A percentile compares a stretch with the other conserved stretches of the same genome.
Evolutionary conservation across 2,113 vertebrate species (phyloP).

Genomic region (Falcunculus frontatus): DNA sequence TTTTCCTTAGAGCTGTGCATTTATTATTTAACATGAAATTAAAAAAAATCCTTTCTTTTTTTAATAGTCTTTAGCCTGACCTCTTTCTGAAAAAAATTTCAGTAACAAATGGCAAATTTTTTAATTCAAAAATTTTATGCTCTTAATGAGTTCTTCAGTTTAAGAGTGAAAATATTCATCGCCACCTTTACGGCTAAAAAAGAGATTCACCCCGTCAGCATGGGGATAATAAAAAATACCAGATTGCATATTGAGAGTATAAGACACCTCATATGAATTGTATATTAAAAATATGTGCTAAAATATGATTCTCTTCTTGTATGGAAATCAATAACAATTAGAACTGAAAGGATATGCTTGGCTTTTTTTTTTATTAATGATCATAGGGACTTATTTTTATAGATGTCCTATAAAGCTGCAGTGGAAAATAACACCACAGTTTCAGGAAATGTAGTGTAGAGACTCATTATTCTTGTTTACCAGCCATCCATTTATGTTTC

Average conservation of each 20-base stretch:
- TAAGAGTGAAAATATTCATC: neutral
- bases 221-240: neutral
- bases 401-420: neutral
- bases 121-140: neutral
- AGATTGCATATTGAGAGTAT: neutral
- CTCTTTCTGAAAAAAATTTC: neutral
- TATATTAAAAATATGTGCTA: neutral
- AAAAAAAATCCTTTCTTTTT: neutral
- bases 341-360: neutral
- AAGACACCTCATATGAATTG: neutral
- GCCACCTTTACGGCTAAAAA: neutral
- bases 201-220: neutral
- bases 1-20: neutral
- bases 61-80: neutral
- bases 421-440: neutral
- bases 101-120: neutral
- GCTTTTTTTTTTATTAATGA: neutral
- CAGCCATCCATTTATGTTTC: neutral
- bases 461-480: neutral
- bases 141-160: neutral
- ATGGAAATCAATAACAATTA: neutral
- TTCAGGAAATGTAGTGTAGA: neutral
- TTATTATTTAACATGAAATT: neutral
- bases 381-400: neutral
- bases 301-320: neutral